Base-by-base conservation (phyloP, 2,888 invertebrate species). In the Capitulum mitella region DNA sequence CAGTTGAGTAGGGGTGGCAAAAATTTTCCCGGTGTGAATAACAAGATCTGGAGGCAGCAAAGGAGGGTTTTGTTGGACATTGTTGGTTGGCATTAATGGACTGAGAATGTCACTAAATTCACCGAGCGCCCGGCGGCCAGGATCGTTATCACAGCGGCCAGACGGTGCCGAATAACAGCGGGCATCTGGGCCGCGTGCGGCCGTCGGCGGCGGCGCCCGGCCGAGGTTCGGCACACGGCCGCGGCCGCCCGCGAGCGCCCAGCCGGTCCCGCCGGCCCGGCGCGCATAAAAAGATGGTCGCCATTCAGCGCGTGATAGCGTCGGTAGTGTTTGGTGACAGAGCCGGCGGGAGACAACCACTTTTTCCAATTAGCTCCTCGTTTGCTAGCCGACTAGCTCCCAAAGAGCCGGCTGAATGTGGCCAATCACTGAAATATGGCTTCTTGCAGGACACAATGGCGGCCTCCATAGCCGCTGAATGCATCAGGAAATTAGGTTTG, bases 291-390 rank as follows among this genome's bases (percentile, higher is more conserved):
- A 64, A 64, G 64, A 64, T 64, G 64, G 64, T 22, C 19, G 34
- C 64, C 64, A 64, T 64, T 64, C 34, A 64, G 34, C 64, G 37
- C 64, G 64, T 64, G 64, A 64, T 64, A 64, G 64, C 64, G 64
- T 64, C 64, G 64, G 64, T 64, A 64, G 64, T 64, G 64, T 64
- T 64, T 64, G 64, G 64, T 64, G 64, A 64, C 64, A 64, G 64
- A 64, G 37, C 22, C 64, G 64, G 22, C 64, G 64, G 64, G 64
- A 64, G 64, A 64, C 64, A 64, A 37, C 64, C 64, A 64, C 64
- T 64, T 64, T 64, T 64, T 64, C 64, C 64, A 64, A 64, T 64
- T 64, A 64, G 64, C 64, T 64, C 64, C 64, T 64, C 64, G 64
- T 64, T 64, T 64, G 34, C 64, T 64, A 64, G 64, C 64, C 64